Evolutionary conservation across 2,888 invertebrate genomes (phyloP).

Genomic region (Pedicia rivosa): DNA sequence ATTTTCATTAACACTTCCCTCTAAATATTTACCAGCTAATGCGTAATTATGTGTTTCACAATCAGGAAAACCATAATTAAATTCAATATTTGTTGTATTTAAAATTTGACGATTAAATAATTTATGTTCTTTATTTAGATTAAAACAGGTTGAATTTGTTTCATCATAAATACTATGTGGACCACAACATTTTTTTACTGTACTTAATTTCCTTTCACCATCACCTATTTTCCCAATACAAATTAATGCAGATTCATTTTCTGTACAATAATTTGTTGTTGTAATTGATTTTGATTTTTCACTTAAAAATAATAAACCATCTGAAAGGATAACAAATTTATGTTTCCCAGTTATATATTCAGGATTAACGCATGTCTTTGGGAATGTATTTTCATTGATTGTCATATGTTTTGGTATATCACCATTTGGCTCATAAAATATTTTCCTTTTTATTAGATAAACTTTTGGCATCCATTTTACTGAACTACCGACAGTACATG

Average conservation of each 20-base stretch:
- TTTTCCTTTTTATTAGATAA: slow-evolving; percentile 34
- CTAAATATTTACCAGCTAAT: slow-evolving; percentile 39
- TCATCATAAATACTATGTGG: slow-evolving; percentile 43
- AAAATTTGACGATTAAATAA: slow-evolving; percentile 13
- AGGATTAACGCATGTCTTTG: slow-evolving; percentile 23
- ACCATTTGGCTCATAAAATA: slow-evolving; percentile 28
- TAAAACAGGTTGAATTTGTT: slow-evolving; percentile 33
- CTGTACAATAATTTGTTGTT: slow-evolving; percentile 50
- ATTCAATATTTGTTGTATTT: slow-evolving; percentile 24
- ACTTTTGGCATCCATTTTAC: slow-evolving; percentile 39
- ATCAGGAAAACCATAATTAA: slow-evolving; percentile 37
- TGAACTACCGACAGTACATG: slow-evolving; percentile 23
- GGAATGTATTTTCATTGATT: slow-evolving; percentile 26
- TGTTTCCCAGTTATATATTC: slow-evolving; percentile 25
- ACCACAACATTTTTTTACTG: slow-evolving; percentile 54
- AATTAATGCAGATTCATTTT: slow-evolving; percentile 44
- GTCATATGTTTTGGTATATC: slow-evolving; percentile 30
- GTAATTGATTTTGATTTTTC: slow-evolving; percentile 32
- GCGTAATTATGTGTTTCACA: slow-evolving; percentile 37
- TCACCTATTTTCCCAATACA: slow-evolving; percentile 33
- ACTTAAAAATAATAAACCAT: slow-evolving; percentile 44
- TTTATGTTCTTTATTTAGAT: slow-evolving; percentile 25
- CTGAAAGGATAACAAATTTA: slow-evolving; percentile 39
- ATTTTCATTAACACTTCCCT: slow-evolving; percentile 34
- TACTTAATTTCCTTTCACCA: slow-evolving; percentile 18